phyloP scores from a whole-genome alignment of 2,888 invertebrate genomes.

The Limnephilus auricula region DNA sequence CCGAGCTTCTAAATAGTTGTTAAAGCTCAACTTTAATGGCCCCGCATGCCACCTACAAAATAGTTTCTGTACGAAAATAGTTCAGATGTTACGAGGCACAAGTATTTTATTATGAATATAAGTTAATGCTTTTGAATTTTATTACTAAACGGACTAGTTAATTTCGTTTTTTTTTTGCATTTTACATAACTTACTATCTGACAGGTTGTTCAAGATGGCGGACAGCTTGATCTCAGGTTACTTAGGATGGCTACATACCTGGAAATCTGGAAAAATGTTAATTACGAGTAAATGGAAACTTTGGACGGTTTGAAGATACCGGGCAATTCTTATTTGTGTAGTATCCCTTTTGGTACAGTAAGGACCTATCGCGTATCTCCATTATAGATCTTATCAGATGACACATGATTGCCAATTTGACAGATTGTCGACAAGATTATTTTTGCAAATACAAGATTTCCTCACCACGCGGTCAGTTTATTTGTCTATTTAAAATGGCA shows the following conservation, averaged over 20 bases:
- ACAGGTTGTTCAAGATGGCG: not conserved
- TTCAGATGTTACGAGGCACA: not conserved
- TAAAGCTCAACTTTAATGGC: not conserved
- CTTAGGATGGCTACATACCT: not conserved
- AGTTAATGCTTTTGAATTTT: not conserved
- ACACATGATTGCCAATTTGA: too few relatives aligned
- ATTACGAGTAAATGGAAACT: not conserved
- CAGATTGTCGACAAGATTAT: not conserved
- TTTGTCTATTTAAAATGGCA: not conserved
- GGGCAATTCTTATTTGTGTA: not conserved
- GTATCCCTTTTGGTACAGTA: too few relatives aligned
- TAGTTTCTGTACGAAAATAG: not conserved
- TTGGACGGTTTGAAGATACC: too few relatives aligned
- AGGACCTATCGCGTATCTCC: too few relatives aligned
- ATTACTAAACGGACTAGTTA: not conserved
- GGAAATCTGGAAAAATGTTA: not conserved
- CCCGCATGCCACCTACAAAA: not conserved
- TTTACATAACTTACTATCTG: not conserved
- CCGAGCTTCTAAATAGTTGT: not conserved
- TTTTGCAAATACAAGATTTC: not conserved
- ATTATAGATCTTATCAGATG: too few relatives aligned
- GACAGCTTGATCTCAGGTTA: not conserved
- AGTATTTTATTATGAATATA: not conserved
- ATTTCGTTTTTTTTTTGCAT: not conserved
- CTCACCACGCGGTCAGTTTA: not conserved